Conservation (phyloP, 2,797 vertebrate species). For the Delichon dasypus region DNA sequence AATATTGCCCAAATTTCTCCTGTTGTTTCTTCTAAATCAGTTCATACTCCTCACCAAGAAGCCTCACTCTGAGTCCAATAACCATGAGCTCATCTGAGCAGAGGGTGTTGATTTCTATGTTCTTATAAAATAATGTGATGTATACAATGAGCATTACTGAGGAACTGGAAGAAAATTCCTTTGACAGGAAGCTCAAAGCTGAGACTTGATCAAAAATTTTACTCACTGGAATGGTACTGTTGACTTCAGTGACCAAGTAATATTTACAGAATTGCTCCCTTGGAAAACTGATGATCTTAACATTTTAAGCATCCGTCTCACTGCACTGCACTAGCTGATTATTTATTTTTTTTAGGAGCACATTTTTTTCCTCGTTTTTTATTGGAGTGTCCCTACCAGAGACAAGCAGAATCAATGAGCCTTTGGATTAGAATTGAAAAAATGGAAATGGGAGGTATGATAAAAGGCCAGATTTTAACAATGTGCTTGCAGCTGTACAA, state of each 20-base stretch:
- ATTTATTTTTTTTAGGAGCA: constrained; percentile 22
- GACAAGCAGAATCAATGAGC: constrained; percentile 44
- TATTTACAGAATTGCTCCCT: neutral
- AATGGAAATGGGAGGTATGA: neutral
- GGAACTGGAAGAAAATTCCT: neutral
- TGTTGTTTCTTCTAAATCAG: neutral
- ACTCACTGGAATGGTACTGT: neutral
- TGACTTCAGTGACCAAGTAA: neutral
- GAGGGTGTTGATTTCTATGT: neutral
- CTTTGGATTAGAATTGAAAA: constrained; percentile 37
- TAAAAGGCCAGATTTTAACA: neutral
- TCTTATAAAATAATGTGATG: neutral
- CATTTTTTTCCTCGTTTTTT: constrained; percentile 25
- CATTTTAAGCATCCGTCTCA: neutral
- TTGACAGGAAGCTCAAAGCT: neutral
- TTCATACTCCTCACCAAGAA: neutral
- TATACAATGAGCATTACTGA: neutral
- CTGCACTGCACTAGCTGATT: neutral
- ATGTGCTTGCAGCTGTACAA: neutral
- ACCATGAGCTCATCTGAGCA: neutral
- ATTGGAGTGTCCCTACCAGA: neutral
- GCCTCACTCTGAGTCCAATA: neutral
- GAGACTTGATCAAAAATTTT: neutral
- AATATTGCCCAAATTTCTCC: neutral
- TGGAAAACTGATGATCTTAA: neutral